Evolutionary conservation across 2,888 invertebrate species (phyloP), one percentile per base, ranked within the genome.

Genomic region (Pantelozetes paolii): DNA sequence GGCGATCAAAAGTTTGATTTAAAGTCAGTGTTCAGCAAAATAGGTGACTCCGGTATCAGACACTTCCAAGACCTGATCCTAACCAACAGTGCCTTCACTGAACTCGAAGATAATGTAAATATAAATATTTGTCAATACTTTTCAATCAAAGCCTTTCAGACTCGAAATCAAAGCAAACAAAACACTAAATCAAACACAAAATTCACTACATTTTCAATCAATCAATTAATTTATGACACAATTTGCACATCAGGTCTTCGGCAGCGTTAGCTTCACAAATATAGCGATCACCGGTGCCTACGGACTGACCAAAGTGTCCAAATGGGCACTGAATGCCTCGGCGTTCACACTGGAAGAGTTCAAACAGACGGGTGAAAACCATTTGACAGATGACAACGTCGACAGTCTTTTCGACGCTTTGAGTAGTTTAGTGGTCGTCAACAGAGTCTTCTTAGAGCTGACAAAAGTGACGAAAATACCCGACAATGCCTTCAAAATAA

Each of bases 31-130:
- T 67, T 67, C 15, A 30, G 3, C 8, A 23, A 9, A 3, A 42
- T 67, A 11, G 5, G 42, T 42, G 67, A 18, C 26, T 15, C 13
- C 20, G 13, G 9, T 9, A 9, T 8, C 3, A 20, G 23, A 36
- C 42, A 26, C 18, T 67, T 36, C 64, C 5, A 36, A 5, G 13
- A 20, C 32, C 23, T 67, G 11, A 42, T 67, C 15, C 23, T 67
- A 15, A 26, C 42, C 6, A 67, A 67, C 26, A 67, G 67, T 67
- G 67, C 67, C 67, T 42, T 67, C 23, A 67, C 67, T 42, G 6
- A 6, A 23, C 36, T 67, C 20, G 67, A 67, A 40, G 67, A 67
- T 67, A 3, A 67, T 42, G 67, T 42, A 67, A 42, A 42, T 67
- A 62, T 30, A 6, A 32, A 62, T 15, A 62, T 18, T n/a, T 8